Conservation (phyloP, 2,797 vertebrate species). For the Lepilemur septentrionalis region DNA sequence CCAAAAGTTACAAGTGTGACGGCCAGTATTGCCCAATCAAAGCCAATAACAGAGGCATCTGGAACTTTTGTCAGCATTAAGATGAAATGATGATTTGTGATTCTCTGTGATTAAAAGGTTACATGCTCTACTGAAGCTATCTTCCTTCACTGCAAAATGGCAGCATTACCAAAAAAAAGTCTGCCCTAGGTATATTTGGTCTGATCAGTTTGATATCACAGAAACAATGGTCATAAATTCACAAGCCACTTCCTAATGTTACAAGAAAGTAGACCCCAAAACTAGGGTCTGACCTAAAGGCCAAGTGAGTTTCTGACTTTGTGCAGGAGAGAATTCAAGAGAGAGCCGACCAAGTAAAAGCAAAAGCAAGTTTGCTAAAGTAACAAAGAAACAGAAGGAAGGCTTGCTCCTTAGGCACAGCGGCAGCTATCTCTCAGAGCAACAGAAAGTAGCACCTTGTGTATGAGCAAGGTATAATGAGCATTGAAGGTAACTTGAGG, state of each 20-base stretch:
- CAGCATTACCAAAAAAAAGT: neutral
- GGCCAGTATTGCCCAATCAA: neutral
- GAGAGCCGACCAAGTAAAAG: neutral
- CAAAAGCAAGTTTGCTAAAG: neutral
- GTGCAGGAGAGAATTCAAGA: neutral
- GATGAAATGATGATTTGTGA: neutral
- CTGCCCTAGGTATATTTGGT: neutral
- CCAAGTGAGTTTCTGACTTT: neutral
- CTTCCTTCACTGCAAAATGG: neutral
- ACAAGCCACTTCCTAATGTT: neutral
- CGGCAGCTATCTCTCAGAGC: too few species aligned
- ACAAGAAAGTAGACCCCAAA: neutral
- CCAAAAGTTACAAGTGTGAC: neutral
- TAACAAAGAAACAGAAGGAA: neutral
- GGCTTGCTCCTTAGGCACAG: neutral
- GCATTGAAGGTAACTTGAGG: neutral
- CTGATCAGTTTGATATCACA: neutral
- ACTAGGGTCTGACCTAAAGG: neutral
- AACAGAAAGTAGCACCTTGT: neutral
- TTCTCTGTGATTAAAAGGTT: neutral
- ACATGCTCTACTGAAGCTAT: neutral
- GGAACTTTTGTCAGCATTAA: neutral
- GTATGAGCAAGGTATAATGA: neutral
- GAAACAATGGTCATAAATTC: neutral
- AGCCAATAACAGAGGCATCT: neutral